phyloP scores from a whole-genome alignment of 2,888 invertebrate genomes.

The Drepana falcataria region DNA sequence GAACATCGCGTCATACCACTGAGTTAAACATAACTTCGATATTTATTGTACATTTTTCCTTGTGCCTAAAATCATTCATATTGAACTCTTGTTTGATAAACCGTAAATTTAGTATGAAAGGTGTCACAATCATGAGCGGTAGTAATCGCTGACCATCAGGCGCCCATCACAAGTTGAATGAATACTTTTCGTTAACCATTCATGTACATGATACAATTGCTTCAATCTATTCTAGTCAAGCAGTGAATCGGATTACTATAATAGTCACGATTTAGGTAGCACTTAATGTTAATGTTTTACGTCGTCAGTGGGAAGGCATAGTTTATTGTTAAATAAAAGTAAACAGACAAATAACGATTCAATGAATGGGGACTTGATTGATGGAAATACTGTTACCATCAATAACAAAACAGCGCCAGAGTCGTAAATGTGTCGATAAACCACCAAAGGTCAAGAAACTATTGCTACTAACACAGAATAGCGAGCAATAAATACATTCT shows the following conservation, averaged over 20 bases:
- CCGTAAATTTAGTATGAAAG: no score
- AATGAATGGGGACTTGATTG: no score
- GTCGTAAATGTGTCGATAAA: neutral
- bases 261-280: conserved; percentile 6
- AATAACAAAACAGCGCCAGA: neutral
- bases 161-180: no score
- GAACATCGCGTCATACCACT: conserved; percentile 27
- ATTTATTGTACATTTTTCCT: conserved; percentile 24
- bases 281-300: neutral
- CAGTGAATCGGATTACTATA: conserved; percentile 8
- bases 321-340: no score
- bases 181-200: no score
- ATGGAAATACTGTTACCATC: no score
- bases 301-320: no score
- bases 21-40: conserved; percentile 16
- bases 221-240: conserved; percentile 17
- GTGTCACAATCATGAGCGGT: no score
- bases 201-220: conserved; percentile 16
- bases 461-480: neutral
- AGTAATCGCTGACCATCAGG: no score
- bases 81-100: conserved; percentile 4
- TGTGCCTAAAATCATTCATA: conserved; percentile 25
- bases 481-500: neutral
- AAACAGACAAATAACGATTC: no score
- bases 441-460: neutral